Conservation (phyloP, 2,113 vertebrate species). For the Andinoacara biseriatus region DNA sequence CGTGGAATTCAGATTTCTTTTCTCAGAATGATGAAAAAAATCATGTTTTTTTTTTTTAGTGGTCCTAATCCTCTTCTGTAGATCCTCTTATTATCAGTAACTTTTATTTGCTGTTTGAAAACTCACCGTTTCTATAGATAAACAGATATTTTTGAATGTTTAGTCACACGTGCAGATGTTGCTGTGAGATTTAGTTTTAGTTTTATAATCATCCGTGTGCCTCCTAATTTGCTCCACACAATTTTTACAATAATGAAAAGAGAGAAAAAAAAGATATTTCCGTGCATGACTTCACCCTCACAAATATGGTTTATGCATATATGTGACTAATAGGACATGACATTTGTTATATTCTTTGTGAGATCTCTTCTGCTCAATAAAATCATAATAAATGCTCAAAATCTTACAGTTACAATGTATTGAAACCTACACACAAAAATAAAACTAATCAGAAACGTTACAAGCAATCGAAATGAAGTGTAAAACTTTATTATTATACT, state of each 20-base stretch:
- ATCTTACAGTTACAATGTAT: not conserved
- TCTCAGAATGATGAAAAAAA: not conserved
- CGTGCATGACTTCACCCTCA: not conserved
- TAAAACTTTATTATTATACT: not conserved
- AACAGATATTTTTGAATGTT: not conserved
- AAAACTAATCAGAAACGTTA: not conserved
- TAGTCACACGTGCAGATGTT: not conserved
- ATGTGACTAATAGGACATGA: not conserved
- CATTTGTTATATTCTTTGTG: not conserved
- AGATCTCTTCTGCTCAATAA: not conserved
- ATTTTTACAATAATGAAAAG: not conserved
- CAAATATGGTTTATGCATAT: not conserved
- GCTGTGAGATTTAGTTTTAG: not conserved
- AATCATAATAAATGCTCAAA: not conserved
- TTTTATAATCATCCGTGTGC: not conserved
- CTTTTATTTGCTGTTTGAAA: too few species aligned
- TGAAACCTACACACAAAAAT: not conserved
- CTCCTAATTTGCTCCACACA: not conserved
- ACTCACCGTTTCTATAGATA: too few species aligned
- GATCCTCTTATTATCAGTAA: too few species aligned
- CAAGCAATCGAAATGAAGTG: rapidly evolving
- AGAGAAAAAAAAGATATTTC: not conserved
- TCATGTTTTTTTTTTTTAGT: too few species aligned
- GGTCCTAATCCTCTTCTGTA: too few species aligned
- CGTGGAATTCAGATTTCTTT: rapidly evolving